A percentile compares a stretch with the other conserved stretches of the same genome.
phyloP scores from a whole-genome alignment of 2,797 vertebrate genomes.

The Paedocypris micromegethes region DNA sequence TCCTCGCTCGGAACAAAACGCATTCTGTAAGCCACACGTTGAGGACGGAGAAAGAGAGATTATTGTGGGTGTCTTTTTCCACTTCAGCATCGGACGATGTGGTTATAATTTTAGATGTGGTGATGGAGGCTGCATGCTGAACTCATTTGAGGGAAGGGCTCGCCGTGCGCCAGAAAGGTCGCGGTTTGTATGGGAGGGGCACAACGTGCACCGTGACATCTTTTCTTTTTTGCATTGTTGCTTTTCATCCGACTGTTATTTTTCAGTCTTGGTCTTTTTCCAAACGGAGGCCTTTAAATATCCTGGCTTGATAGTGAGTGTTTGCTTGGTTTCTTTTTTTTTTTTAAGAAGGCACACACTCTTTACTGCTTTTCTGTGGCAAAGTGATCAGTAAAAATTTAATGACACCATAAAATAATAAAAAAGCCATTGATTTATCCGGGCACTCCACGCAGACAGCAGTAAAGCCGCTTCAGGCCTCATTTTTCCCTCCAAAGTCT shows the following conservation, averaged over 20 bases:
- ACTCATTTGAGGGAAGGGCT: constrained; percentile 76
- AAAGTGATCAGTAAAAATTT: constrained; percentile 99
- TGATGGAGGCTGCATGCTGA: constrained; percentile 72
- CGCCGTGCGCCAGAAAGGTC: constrained; percentile 65
- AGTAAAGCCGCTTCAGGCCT: constrained; percentile 95
- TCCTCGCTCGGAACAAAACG: constrained; percentile 64
- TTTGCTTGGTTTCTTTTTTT: constrained; percentile 69
- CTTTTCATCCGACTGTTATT: constrained; percentile 11
- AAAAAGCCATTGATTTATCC: constrained; percentile 99
- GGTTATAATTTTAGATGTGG: constrained; percentile 77
- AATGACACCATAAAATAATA: constrained; percentile 99
- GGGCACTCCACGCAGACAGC: constrained; percentile 85
- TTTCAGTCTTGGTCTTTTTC: constrained; percentile 15
- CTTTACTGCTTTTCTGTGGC: constrained; percentile 91
- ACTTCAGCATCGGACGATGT: constrained; percentile 62
- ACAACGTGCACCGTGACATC: constrained; percentile 68
- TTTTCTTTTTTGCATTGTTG: constrained; percentile 46
- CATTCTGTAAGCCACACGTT: constrained; percentile 68
- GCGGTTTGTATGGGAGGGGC: constrained; percentile 72
- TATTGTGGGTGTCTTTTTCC: constrained; percentile 74
- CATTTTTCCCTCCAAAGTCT: constrained; percentile 68
- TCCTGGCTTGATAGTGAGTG: constrained; percentile 71
- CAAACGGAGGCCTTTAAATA: constrained; percentile 62
- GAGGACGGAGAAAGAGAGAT: constrained; percentile 64
- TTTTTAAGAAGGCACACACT: constrained; percentile 80